Evolutionary conservation across 2,113 vertebrate species (phyloP).

Genomic region (Upupa epops): DNA sequence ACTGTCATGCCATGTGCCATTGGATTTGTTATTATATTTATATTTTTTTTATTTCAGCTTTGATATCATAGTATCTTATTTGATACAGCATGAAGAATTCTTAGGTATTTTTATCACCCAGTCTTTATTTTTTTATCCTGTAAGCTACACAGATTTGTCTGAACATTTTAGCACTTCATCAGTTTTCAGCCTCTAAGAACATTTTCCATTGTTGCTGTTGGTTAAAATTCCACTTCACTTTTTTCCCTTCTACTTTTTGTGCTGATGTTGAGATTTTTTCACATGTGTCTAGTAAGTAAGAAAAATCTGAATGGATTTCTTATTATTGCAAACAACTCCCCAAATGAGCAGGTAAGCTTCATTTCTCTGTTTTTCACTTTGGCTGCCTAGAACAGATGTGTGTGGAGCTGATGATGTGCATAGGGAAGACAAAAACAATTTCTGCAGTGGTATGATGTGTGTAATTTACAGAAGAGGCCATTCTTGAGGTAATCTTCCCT

Average conservation of each 20-base stretch:
- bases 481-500: background rate
- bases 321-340: background rate
- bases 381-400: background rate
- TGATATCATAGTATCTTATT: background rate
- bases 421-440: background rate
- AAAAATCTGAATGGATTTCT: background rate
- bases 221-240: background rate
- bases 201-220: background rate
- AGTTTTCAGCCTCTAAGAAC: background rate
- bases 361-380: background rate
- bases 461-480: background rate
- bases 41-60: background rate
- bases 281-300: background rate
- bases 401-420: background rate
- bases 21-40: background rate
- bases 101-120: background rate
- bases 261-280: background rate
- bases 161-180: background rate
- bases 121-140: background rate
- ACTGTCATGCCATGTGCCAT: background rate
- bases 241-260: background rate
- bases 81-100: background rate
- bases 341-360: background rate
- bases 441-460: background rate
- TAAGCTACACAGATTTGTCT: background rate